Conservation (phyloP, 2,888 invertebrate species). For the Drosophila percnosoma region DNA sequence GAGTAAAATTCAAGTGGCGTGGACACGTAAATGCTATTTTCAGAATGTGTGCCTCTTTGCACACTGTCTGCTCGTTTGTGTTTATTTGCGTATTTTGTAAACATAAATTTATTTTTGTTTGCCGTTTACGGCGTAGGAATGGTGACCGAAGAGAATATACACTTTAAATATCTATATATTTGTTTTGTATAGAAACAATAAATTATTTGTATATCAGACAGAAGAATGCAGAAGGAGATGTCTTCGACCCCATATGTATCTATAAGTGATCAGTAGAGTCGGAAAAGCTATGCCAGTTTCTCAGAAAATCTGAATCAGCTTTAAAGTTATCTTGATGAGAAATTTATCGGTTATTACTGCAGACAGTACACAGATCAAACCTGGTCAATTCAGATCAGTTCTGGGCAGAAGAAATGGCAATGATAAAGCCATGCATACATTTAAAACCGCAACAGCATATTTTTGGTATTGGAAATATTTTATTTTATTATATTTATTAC, state of each 20-base stretch:
- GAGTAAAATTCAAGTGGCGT: not conserved
- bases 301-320: not conserved
- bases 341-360: not conserved
- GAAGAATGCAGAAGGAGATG: not conserved
- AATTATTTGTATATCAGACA: not conserved
- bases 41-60: not conserved
- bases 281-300: not conserved
- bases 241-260: not conserved
- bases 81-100: conserved; percentile 1
- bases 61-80: not conserved
- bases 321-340: not conserved
- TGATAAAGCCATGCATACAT: no score
- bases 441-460: not conserved
- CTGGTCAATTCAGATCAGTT: not conserved
- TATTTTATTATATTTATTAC: no score
- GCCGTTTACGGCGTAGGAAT: not conserved
- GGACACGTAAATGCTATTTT: conserved; percentile 3
- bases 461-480: not conserved
- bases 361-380: not conserved
- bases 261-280: not conserved
- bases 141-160: not conserved
- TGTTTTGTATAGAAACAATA: not conserved
- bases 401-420: not conserved
- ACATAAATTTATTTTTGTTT: not conserved
- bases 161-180: not conserved